Conservation (phyloP, 2,113 vertebrate species). For the Nicator chloris region DNA sequence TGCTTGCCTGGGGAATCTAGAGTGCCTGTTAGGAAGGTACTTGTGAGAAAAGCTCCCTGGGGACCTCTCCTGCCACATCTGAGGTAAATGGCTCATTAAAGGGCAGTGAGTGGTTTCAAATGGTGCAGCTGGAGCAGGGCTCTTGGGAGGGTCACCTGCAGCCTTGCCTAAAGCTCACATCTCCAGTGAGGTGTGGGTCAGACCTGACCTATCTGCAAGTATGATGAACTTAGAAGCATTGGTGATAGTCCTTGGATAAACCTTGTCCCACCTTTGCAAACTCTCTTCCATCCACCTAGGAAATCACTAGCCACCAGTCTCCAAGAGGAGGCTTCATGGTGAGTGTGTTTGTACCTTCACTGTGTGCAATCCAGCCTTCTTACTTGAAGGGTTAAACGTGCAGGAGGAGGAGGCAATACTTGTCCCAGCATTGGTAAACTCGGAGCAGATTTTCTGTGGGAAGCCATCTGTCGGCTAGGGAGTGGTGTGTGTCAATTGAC, state of each 20-base stretch:
- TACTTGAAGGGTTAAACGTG: background rate
- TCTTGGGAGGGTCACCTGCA: background rate
- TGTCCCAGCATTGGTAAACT: background rate
- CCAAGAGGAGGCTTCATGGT: background rate
- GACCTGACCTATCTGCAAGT: background rate
- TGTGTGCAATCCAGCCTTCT: background rate
- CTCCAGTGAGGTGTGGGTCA: background rate
- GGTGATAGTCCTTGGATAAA: background rate
- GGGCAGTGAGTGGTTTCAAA: background rate
- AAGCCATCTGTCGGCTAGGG: slow-evolving; percentile 51
- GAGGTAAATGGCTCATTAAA: slow-evolving; percentile 3
- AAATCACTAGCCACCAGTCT: background rate
- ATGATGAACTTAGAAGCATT: background rate
- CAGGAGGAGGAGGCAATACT: slow-evolving; percentile 17
- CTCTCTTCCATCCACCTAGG: background rate
- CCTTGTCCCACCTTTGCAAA: background rate
- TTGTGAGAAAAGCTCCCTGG: background rate
- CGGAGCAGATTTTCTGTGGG: slow-evolving; percentile 57
- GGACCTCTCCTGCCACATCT: background rate
- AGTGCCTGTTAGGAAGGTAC: background rate
- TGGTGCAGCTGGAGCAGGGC: background rate
- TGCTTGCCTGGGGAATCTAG: background rate
- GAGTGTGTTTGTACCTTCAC: background rate
- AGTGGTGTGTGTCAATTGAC: slow-evolving; percentile 45
- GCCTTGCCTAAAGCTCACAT: background rate